phyloP scores from a whole-genome alignment of 2,797 vertebrate species.

The Esox lucius region DNA sequence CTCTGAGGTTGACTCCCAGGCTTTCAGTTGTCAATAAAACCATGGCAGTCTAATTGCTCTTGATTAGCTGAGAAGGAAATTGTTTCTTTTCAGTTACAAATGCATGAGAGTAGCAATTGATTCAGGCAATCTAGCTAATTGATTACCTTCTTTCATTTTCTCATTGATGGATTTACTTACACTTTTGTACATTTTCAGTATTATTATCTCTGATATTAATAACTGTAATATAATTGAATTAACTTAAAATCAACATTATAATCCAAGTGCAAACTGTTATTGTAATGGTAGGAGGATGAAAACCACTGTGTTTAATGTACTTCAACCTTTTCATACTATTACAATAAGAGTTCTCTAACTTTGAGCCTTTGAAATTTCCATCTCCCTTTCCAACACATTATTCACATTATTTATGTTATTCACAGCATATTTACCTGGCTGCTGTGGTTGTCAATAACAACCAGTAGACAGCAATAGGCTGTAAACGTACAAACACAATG shows the following conservation, averaged over 20 bases:
- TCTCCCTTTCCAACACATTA: too few relatives aligned
- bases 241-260: not conserved
- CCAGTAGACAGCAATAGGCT: slow-evolving; percentile 33
- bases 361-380: too few relatives aligned
- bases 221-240: not conserved
- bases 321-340: too few relatives aligned
- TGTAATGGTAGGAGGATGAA: not conserved
- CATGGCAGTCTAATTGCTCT: slow-evolving; percentile 7
- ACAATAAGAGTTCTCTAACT: too few relatives aligned
- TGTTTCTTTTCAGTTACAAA: slow-evolving; percentile 7
- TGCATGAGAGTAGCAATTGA: not conserved
- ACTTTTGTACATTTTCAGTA: not conserved
- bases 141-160: not conserved
- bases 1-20: slow-evolving; percentile 12
- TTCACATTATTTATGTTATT: not conserved
- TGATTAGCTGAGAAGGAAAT: slow-evolving; percentile 8
- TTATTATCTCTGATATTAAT: not conserved
- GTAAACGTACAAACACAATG: slow-evolving; percentile 38
- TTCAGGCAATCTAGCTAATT: not conserved
- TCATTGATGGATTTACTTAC: not conserved
- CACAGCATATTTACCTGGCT: not conserved
- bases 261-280: not conserved
- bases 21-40: slow-evolving; percentile 12
- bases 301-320: not conserved
- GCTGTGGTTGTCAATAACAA: not conserved